These are phyloP conservation scores for Psylliodes chrysocephalus DNA, from an alignment of 2,888 invertebrate species.

Conservation along the genomic window DNA sequence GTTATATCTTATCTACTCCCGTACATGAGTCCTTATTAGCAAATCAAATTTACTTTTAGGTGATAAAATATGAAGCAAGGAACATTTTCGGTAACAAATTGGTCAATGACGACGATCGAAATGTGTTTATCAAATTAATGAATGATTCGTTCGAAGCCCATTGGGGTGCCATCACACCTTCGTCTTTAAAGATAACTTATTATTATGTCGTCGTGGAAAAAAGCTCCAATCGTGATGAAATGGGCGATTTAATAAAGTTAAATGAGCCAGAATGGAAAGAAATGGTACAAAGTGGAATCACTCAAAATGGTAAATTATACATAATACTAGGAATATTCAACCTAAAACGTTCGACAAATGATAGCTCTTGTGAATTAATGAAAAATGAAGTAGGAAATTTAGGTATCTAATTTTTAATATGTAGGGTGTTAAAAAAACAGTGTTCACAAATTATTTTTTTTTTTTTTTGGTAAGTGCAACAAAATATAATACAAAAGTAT, in stretches of 20 bases:
- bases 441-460: too few species aligned
- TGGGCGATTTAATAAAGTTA: constrained; percentile 49
- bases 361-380: too few species aligned
- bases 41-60: constrained; percentile 63
- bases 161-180: constrained; percentile 50
- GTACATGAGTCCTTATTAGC: neutral
- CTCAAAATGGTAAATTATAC: constrained; percentile 72
- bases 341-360: too few species aligned
- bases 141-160: constrained; percentile 65
- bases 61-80: constrained; percentile 79
- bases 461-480: too few species aligned
- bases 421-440: too few species aligned
- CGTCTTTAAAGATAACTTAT: neutral
- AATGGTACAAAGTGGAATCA: constrained; percentile 71
- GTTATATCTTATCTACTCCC: too few species aligned
- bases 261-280: constrained; percentile 72
- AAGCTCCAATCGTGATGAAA: constrained; percentile 35
- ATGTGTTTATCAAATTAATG: constrained; percentile 73
- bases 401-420: too few species aligned
- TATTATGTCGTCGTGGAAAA: constrained; percentile 56
- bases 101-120: constrained; percentile 72
- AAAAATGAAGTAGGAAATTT: too few species aligned
- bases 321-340: too few species aligned
- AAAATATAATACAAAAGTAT: too few species aligned
- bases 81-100: constrained; percentile 81